Evolutionary conservation across 2,888 invertebrate genomes (phyloP), one percentile per base, ranked within the genome.

Genomic region (Biston betularia): DNA sequence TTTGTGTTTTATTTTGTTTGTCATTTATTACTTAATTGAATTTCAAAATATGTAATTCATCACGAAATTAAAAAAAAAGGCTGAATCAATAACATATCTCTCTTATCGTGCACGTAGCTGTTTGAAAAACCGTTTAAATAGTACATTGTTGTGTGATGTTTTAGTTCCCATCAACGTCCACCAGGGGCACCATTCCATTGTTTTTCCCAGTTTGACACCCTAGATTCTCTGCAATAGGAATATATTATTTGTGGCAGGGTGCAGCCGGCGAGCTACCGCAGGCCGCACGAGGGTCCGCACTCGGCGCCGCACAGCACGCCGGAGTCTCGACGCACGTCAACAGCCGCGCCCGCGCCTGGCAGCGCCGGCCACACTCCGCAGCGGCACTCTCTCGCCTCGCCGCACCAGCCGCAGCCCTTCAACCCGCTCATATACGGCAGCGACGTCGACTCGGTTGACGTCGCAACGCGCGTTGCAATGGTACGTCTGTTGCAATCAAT

Each of bases 401-500:
- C 94, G 12, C 85, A 84, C 61, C 76, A 76, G 62, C 68, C 95
- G 9, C 95, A 95, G 78, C 95, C 95, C 7, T 95, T 95, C 75
- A 98, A 98, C 92, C 98, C 98, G 0, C 97, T 98, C 81, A 98
- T 99, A 75, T 98, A 97, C 84, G 98, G 98, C 49, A 97, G 96
- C 82, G 98, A 99, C 87, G 98, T 99, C 0, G 99, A 99, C 88
- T 98, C 99, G 0, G 99, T 99, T 0, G 99, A 99, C 89, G 97
- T 99, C 24, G 99, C 99, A 9, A 99, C 99, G 0, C 94, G 99
- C 70, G 98, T 99, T 53, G 99, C 85, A 3, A 86, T 86, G 86
- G 86, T 86, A 62, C 55, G 50, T 48, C 11, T 46, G 15, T 9
- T 10, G 34, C 11, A 6, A 33, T 7, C 33, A 24, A 3, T 24